Percentiles rank a stretch among this genome's conserved stretches.
Conservation (phyloP, 2,797 vertebrate species). For the Semotilus atromaculatus region DNA sequence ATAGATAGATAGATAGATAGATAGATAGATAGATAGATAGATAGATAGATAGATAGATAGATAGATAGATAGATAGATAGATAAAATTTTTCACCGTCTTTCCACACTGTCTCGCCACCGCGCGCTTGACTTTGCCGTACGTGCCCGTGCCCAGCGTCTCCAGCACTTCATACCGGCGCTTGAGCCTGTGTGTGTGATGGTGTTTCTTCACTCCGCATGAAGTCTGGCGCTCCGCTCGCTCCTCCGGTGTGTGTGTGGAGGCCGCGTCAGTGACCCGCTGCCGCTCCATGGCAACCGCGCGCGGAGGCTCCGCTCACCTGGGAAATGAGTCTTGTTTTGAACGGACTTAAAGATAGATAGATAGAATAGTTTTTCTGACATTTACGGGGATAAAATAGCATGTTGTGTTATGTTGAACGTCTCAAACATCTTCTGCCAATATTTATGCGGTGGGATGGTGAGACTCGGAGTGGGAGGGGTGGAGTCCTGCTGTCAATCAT, state of each 20-base stretch:
- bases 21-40: conserved; percentile 20
- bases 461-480: background rate
- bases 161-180: conserved; percentile 81
- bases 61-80: background rate
- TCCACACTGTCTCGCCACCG: conserved; percentile 74
- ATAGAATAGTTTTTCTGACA: background rate
- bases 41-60: conserved; percentile 28
- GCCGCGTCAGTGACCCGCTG: background rate
- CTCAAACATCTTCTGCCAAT: background rate
- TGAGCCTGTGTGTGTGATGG: conserved; percentile 78
- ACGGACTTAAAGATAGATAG: too few relatives aligned
- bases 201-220: conserved; percentile 76
- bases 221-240: background rate
- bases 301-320: background rate
- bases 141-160: conserved; percentile 83
- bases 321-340: background rate
- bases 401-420: background rate
- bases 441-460: background rate
- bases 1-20: background rate
- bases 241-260: background rate
- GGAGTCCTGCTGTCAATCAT: conserved; percentile 2
- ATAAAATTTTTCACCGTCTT: conserved; percentile 58
- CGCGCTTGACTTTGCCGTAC: conserved; percentile 84
- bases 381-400: too few relatives aligned
- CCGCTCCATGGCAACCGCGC: conserved; percentile 14